Base-by-base conservation (phyloP, 2,888 invertebrate species). In the Chymomyza procnemis region DNA sequence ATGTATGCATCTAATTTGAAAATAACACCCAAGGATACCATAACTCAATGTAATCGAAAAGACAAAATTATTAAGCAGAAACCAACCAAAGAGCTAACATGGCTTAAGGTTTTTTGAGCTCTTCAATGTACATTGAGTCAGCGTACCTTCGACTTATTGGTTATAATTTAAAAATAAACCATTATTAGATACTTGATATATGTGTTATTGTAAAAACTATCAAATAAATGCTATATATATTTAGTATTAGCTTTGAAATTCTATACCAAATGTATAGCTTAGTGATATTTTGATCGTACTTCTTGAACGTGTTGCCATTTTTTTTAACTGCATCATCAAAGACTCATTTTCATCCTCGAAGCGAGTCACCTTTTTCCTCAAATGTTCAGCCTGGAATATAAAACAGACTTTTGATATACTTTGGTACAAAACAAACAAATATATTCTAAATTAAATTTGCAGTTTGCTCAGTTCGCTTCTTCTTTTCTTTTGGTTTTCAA, bases 341-440 rank as follows among this genome's bases (percentile, higher is more conserved):
- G 96, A 96, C 92, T 99, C 98, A 93, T 98, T 98, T 93, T 99
- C 98, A 91, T 97, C 97, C 92, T 99, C 98, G 91, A 98, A 94
- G 89, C 97, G 95, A 90, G 96, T 94, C 89, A 97, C 94, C 93
- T 96, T 97, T 93, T 96, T 96, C 92, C 97, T 94, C 91, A 96
- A 93, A 92, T 94, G 95, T 93, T 96, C 95, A 90, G 95, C 95
- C 96, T 96, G 94, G 91, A 67, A 63, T 62, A 56, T 41, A 55
- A 46, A 61, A 34, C 48, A 22, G 16, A 54, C 62, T 76, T 75
- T 80, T 79, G 71, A 64, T 71, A 18, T 46, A 41, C 9, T 22
- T 9, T 22, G 6, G 12, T 47, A 48, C 16, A 41, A 30, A 30
- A 19, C 26, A 34, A 18, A 14, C 5, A 67, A 69, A 60, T 70